Conservation (phyloP, 2,113 vertebrate genomes). For the Ictalurus punctatus region DNA sequence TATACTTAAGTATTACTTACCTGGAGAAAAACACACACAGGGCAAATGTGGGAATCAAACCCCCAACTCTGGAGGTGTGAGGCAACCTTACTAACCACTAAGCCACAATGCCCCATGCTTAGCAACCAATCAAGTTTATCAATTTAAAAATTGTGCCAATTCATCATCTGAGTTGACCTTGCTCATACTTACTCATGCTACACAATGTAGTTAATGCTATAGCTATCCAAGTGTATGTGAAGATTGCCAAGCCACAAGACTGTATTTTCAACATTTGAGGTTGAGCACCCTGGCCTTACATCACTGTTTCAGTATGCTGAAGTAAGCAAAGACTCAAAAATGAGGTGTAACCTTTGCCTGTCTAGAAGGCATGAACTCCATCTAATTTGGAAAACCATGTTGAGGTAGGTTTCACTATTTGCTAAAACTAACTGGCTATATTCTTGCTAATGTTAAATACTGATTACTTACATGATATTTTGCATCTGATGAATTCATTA, state of each 20-base stretch:
- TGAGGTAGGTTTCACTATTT: not conserved
- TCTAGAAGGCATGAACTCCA: not conserved
- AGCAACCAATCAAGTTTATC: not conserved
- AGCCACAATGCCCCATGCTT: too few relatives aligned
- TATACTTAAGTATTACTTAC: too few relatives aligned
- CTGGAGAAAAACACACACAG: too few relatives aligned
- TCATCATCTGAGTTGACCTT: not conserved
- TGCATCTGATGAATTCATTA: too few relatives aligned
- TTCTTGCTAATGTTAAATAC: too few relatives aligned
- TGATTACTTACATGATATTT: too few relatives aligned
- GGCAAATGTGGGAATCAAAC: too few relatives aligned
- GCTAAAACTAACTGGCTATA: not conserved
- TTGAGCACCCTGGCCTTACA: not conserved
- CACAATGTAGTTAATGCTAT: not conserved
- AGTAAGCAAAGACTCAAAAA: not conserved
- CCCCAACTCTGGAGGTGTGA: too few relatives aligned
- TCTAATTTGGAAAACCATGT: not conserved
- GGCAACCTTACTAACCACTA: too few relatives aligned
- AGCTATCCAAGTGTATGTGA: not conserved
- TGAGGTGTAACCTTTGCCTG: not conserved
- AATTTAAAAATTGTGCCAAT: not conserved
- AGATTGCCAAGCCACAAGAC: not conserved
- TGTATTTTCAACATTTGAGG: not conserved
- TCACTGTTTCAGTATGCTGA: not conserved
- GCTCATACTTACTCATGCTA: not conserved